Conservation (phyloP, 64 coral and sea anemone species). For the Stylophora pistillata region DNA sequence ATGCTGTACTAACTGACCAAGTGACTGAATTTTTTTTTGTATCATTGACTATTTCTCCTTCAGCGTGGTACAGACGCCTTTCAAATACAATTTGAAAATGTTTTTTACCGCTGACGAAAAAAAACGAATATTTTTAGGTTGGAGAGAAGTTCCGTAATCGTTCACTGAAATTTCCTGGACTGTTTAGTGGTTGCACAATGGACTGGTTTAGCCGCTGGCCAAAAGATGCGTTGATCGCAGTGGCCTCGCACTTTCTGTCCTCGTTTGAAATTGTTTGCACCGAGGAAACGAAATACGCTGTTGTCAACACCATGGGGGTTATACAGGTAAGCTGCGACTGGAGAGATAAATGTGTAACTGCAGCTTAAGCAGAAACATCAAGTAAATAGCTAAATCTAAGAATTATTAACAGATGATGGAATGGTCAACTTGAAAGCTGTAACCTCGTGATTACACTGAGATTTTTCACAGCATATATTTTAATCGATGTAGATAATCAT, state of each 20-base stretch:
- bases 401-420: no score
- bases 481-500: no score
- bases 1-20: background rate
- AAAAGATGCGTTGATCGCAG: constrained; percentile 94
- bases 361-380: no score
- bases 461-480: no score
- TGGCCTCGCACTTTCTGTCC: constrained; percentile 92
- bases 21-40: background rate
- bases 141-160: constrained; percentile 98
- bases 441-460: no score
- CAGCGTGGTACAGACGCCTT: no score
- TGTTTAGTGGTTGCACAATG: constrained; percentile 99
- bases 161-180: constrained; percentile 96
- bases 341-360: background rate
- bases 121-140: constrained; percentile 48
- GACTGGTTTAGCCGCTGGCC: constrained; percentile 99
- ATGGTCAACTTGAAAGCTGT: no score
- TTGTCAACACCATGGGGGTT: constrained; percentile 97
- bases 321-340: constrained; percentile 66
- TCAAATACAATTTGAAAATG: no score
- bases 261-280: constrained; percentile 85
- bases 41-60: no score
- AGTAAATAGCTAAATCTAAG: no score
- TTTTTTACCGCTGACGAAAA: no score
- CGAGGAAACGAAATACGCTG: constrained; percentile 77